These are phyloP conservation scores for Gyrodactylus salaris DNA, from an alignment of 1,140 invertebrate genomes.

Conservation along the genomic window DNA sequence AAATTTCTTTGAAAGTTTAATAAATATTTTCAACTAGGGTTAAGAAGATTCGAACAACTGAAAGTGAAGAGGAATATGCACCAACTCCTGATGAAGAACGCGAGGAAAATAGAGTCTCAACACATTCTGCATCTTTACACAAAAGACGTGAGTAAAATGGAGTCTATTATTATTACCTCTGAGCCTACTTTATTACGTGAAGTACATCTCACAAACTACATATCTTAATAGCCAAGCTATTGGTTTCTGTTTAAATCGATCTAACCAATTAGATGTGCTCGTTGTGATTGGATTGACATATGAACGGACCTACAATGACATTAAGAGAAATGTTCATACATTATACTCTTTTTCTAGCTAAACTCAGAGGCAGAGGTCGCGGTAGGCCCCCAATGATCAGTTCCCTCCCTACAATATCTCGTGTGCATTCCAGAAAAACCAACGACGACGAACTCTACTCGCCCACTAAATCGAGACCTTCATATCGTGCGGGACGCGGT, in stretches of 20 bases:
- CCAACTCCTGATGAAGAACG: background rate
- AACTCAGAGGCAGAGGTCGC: background rate
- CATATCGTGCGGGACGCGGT: background rate
- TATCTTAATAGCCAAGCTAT: too few relatives aligned
- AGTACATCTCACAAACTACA: too few relatives aligned
- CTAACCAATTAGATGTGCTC: too few relatives aligned
- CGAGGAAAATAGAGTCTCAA: too few relatives aligned
- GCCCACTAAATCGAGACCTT: background rate
- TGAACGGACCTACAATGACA: background rate
- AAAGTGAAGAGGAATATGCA: background rate
- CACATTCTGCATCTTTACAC: too few relatives aligned
- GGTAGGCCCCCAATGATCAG: background rate
- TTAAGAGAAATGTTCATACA: background rate
- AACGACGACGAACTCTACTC: background rate
- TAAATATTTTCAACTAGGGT: background rate
- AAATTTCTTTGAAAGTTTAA: background rate
- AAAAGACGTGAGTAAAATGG: too few relatives aligned
- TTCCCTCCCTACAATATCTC: background rate
- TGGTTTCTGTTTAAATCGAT: too few relatives aligned
- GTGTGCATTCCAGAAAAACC: background rate
- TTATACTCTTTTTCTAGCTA: background rate
- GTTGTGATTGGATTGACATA: too few relatives aligned
- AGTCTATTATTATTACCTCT: too few relatives aligned
- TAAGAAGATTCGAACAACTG: background rate
- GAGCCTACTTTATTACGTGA: too few relatives aligned